Evolutionary conservation across 2,113 vertebrate species (phyloP).

Genomic region (Cyprinodon brontotheroides): DNA sequence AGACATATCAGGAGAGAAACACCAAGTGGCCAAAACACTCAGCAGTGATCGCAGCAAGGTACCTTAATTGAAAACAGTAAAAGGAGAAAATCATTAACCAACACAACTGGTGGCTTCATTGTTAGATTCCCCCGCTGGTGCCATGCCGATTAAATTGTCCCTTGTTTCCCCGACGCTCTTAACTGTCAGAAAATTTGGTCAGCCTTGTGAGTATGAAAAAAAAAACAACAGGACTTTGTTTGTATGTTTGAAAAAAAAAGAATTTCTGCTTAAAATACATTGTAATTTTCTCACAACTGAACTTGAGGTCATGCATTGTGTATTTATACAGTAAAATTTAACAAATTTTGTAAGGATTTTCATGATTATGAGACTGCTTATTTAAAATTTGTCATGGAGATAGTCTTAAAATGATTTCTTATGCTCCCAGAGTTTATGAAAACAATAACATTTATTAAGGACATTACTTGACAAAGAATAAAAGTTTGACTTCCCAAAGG

Average conservation of each 20-base stretch:
- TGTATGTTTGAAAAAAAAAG: constrained; percentile 9
- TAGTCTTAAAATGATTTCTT: constrained; percentile 22
- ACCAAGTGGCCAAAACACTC: constrained; percentile 45
- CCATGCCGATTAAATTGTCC: constrained; percentile 68
- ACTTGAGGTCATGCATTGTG: constrained; percentile 2
- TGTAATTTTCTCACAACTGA: constrained; percentile 1
- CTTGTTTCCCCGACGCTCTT: constrained; percentile 68
- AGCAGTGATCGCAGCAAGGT: constrained; percentile 66
- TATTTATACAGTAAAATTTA: constrained; percentile 9
- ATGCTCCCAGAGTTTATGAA: constrained; percentile 9
- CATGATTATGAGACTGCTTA: constrained; percentile 30
- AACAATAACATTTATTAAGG: constrained; percentile 10
- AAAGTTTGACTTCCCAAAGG: constrained; percentile 28
- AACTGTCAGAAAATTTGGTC: constrained; percentile 68
- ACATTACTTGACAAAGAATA: constrained; percentile 26
- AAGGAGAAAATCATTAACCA: constrained; percentile 76
- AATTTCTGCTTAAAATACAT: constrained; percentile 1
- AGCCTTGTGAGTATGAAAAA: constrained; percentile 49
- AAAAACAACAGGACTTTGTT: constrained; percentile 29
- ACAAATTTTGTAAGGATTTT: constrained; percentile 13
- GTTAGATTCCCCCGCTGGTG: constrained; percentile 76
- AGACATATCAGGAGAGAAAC: constrained; percentile 22
- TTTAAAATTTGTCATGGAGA: constrained; percentile 18
- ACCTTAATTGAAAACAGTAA: constrained; percentile 70
- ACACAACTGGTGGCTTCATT: constrained; percentile 70